Conservation (phyloP, 2,113 vertebrate species). For the Tautogolabrus adspersus region DNA sequence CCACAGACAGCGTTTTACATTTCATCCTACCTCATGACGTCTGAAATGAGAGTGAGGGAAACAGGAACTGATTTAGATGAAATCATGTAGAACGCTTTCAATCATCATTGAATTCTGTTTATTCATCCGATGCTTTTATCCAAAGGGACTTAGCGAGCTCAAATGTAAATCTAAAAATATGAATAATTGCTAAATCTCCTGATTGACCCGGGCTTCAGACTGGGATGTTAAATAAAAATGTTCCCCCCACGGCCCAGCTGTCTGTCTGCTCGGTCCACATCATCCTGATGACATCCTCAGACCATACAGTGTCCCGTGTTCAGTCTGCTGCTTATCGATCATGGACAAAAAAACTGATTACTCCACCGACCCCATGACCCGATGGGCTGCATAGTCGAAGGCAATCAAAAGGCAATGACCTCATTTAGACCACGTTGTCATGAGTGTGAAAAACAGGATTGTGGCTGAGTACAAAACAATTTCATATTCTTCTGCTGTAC, state of each 20-base stretch:
- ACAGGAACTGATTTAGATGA: neutral
- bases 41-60: neutral
- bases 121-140: neutral
- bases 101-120: neutral
- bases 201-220: neutral
- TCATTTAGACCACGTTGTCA: conserved; percentile 16
- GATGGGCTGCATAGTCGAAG: conserved; percentile 9
- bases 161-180: neutral
- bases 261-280: neutral
- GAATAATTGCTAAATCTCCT: neutral
- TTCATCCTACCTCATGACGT: neutral
- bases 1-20: neutral
- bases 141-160: neutral
- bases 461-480: too few relatives aligned
- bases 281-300: neutral
- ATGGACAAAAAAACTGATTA: conserved; percentile 37
- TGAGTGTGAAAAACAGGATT: neutral
- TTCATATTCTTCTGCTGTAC: too few relatives aligned
- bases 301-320: neutral
- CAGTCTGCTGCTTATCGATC: conserved; percentile 53
- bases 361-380: conserved; percentile 18
- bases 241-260: too few relatives aligned
- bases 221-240: neutral
- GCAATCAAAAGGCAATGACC: conserved; percentile 17
- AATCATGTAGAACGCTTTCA: neutral